Evolutionary conservation across 2,888 invertebrate species (phyloP).

Genomic region (Loripinus fragilis): DNA sequence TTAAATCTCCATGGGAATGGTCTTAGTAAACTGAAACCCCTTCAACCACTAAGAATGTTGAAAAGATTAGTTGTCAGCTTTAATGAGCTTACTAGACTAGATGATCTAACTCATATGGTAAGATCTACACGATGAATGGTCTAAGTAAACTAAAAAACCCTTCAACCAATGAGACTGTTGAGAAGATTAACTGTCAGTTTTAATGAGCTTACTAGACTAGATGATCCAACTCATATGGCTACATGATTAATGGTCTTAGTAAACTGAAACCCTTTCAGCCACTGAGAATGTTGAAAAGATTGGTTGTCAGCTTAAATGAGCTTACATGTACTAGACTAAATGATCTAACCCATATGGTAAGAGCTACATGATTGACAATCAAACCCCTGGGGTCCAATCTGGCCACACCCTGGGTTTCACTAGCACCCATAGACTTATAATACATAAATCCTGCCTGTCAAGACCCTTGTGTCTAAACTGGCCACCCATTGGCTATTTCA

Average conservation of each 20-base stretch:
- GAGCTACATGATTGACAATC: no score
- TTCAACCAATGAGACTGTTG: slow-evolving; percentile 72
- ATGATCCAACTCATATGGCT: slow-evolving; percentile 80
- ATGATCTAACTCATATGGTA: slow-evolving; percentile 81
- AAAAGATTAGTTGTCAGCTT: slow-evolving; percentile 80
- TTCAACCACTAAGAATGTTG: slow-evolving; percentile 72
- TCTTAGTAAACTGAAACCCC: slow-evolving; percentile 71
- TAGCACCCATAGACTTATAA: no score
- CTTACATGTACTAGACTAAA: slow-evolving; percentile 80
- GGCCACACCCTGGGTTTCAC: no score
- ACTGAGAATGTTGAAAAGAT: slow-evolving; percentile 71
- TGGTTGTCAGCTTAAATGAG: slow-evolving; percentile 82
- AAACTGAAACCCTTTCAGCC: slow-evolving; percentile 72
- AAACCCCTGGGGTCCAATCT: no score
- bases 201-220: slow-evolving; percentile 81
- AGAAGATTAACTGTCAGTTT: slow-evolving; percentile 80
- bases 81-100: slow-evolving; percentile 81
- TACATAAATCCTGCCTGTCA: no score
- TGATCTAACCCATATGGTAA: slow-evolving; percentile 80
- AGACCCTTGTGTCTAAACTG: no score
- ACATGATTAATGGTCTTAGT: slow-evolving; percentile 78
- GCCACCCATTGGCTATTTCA: no score
- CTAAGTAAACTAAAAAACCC: slow-evolving; percentile 72
- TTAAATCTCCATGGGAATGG: slow-evolving; percentile 82
- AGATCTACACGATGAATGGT: no score